Conservation (phyloP, 2,888 invertebrate species). For the Xestia sexstrigata region DNA sequence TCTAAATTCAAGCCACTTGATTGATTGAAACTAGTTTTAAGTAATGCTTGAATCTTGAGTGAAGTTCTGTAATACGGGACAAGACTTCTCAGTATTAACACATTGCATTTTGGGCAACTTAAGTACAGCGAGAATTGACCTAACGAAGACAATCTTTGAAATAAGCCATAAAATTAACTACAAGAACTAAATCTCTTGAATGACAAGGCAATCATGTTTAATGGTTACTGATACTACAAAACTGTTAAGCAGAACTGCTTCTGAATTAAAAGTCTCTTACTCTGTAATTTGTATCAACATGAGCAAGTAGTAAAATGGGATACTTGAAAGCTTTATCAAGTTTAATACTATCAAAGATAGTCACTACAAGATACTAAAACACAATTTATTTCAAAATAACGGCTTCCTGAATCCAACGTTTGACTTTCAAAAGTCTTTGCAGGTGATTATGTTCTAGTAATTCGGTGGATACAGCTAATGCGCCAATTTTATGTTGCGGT, state of each 20-base stretch:
- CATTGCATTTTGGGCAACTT: not conserved
- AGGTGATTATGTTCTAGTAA: conserved; percentile 30
- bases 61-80: not conserved
- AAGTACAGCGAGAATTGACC: not conserved
- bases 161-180: not conserved
- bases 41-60: too few species aligned
- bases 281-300: too few species aligned
- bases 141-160: not conserved
- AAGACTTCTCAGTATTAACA: not conserved
- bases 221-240: not conserved
- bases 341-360: not conserved
- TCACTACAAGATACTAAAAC: not conserved
- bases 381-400: conserved; percentile 20
- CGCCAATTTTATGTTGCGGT: conserved; percentile 45
- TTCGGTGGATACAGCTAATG: conserved; percentile 44
- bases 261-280: not conserved
- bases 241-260: too few species aligned
- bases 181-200: not conserved
- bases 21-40: too few species aligned
- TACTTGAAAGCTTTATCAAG: not conserved
- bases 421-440: conserved; percentile 24
- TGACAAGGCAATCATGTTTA: not conserved
- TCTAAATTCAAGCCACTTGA: too few species aligned
- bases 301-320: not conserved
- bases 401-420: conserved; percentile 19